Conservation (phyloP, 2,113 vertebrate species). For the Drymodes brunneopygia region DNA sequence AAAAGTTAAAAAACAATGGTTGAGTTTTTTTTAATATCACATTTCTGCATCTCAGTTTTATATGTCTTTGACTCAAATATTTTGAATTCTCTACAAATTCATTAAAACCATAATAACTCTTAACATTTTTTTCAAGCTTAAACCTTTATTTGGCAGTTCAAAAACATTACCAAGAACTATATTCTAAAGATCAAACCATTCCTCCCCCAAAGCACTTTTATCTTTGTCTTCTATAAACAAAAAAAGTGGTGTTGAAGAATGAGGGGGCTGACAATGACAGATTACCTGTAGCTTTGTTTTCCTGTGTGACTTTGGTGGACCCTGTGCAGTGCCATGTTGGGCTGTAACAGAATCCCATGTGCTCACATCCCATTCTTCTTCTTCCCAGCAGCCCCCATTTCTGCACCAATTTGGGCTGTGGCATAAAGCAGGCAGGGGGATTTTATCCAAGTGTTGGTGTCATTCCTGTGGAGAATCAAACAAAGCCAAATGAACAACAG, state of each 20-base stretch:
- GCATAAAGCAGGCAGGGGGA: neutral
- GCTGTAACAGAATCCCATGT: slow-evolving; percentile 4
- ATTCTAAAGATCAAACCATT: neutral
- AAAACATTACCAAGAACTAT: neutral
- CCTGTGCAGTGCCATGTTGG: neutral
- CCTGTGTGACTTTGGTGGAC: slow-evolving; percentile 40
- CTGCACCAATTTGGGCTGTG: neutral
- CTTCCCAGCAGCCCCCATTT: neutral
- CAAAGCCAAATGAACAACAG: neutral
- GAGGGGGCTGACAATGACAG: slow-evolving; percentile 54
- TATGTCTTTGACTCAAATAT: neutral
- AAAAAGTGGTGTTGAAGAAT: neutral
- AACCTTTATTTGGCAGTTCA: neutral
- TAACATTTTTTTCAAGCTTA: neutral
- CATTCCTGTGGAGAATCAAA: neutral
- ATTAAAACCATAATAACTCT: neutral
- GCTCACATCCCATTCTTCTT: neutral
- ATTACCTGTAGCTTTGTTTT: slow-evolving; percentile 51
- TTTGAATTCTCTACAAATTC: neutral
- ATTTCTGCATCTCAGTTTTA: neutral
- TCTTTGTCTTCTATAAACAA: slow-evolving; percentile 37
- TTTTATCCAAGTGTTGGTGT: neutral
- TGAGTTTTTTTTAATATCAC: neutral
- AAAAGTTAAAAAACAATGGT: neutral
- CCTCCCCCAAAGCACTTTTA: slow-evolving; percentile 22